These are phyloP conservation scores for Florisuga fusca DNA, from an alignment of 2,797 vertebrate species.

Conservation along the genomic window DNA sequence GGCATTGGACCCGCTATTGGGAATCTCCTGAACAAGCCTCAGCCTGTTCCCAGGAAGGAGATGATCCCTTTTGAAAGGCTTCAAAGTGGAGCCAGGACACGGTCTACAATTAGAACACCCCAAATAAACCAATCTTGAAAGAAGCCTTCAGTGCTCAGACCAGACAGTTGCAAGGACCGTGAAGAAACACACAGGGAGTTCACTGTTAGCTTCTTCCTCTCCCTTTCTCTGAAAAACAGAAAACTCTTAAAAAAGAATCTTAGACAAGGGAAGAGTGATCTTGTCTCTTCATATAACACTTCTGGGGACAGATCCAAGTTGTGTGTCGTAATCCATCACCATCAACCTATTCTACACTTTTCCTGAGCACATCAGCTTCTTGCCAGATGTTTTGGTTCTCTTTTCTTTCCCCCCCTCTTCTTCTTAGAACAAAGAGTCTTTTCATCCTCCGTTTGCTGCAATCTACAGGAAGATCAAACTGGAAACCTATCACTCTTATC, in stretches of 20 bases:
- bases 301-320: not conserved
- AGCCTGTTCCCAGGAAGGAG: not conserved
- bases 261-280: slow-evolving; percentile 45
- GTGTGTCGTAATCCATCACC: not conserved
- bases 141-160: not conserved
- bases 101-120: not conserved
- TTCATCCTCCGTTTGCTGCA: slow-evolving; percentile 28
- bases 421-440: slow-evolving; percentile 37
- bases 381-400: slow-evolving; percentile 10
- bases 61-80: not conserved
- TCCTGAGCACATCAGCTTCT: slow-evolving; percentile 47
- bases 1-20: not conserved
- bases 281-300: slow-evolving; percentile 34
- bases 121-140: not conserved
- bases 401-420: not conserved
- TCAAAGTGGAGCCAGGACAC: not conserved
- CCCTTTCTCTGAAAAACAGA: not conserved
- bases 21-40: not conserved
- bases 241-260: not conserved
- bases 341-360: slow-evolving; percentile 14
- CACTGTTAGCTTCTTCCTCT: not conserved
- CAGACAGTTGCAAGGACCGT: not conserved
- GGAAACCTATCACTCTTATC: slow-evolving; percentile 35
- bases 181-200: not conserved
- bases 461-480: slow-evolving; percentile 49